These are phyloP conservation scores for Trachemys scripta DNA, from an alignment of 2,113 vertebrate genomes.

Conservation along the genomic window DNA sequence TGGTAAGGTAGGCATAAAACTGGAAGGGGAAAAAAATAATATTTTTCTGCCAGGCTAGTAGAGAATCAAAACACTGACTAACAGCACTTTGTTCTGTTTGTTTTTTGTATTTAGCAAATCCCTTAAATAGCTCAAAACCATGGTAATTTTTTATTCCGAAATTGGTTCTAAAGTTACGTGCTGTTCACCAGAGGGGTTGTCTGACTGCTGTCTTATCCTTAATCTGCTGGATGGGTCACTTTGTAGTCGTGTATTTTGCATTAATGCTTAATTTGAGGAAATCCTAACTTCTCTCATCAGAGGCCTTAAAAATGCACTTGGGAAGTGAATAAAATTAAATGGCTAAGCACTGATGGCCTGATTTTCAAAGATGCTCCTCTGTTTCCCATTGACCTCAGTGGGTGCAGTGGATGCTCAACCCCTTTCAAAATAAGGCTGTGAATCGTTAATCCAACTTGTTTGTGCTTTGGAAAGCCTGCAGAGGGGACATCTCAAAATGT, in stretches of 20 bases:
- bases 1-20: slow-evolving; percentile 14
- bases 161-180: background rate
- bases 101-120: background rate
- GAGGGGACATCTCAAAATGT: background rate
- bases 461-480: background rate
- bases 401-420: background rate
- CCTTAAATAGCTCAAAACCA: background rate
- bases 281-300: background rate
- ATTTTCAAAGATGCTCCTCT: background rate
- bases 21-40: accelerated
- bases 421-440: background rate
- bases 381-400: background rate
- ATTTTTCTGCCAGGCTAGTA: background rate
- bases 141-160: background rate
- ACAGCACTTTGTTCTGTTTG: background rate
- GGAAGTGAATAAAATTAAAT: background rate
- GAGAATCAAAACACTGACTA: slow-evolving; percentile 13
- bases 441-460: background rate
- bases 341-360: background rate
- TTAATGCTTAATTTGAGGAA: background rate
- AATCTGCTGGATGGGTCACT: background rate
- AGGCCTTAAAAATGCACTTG: background rate
- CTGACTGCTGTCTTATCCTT: background rate
- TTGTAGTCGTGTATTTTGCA: background rate
- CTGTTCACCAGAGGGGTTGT: background rate